Evolutionary conservation across 1,140 invertebrate genomes (phyloP).

Genomic region (Tachypleus tridentatus): DNA sequence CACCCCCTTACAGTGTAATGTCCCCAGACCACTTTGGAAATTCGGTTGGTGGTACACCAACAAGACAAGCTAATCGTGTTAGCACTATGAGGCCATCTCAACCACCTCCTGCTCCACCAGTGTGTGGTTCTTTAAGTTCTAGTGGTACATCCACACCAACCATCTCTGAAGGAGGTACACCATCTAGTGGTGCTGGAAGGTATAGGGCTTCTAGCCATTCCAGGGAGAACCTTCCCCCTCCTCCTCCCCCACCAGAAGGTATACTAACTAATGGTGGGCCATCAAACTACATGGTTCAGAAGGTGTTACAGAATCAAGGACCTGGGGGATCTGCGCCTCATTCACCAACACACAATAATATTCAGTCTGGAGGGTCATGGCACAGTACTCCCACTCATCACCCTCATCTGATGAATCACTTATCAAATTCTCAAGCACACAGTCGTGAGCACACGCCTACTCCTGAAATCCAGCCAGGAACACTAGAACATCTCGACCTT

Average conservation of each 20-base stretch:
- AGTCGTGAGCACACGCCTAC: conserved; percentile 22
- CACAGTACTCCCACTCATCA: conserved; percentile 20
- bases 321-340: background rate
- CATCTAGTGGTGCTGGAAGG: conserved; percentile 44
- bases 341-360: background rate
- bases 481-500: conserved; percentile 33
- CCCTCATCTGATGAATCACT: conserved; percentile 15
- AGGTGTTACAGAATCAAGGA: background rate
- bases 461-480: conserved; percentile 17
- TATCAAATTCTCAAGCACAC: background rate
- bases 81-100: conserved; percentile 12
- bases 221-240: conserved; percentile 66
- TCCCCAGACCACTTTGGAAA: conserved; percentile 30
- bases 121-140: conserved; percentile 13
- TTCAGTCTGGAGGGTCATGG: conserved; percentile 22
- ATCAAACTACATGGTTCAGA: background rate
- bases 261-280: conserved; percentile 15
- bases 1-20: conserved; percentile 22
- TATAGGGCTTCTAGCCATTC: conserved; percentile 39
- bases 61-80: conserved; percentile 8
- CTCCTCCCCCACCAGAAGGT: conserved; percentile 60
- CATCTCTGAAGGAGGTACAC: conserved; percentile 47
- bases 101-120: conserved; percentile 27
- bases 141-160: conserved; percentile 37
- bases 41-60: conserved; percentile 15